Percentiles rank a stretch among this genome's conserved stretches.
These are phyloP conservation scores for Cepaea nemoralis DNA, from an alignment of 1,140 invertebrate genomes.

Conservation along the genomic window DNA sequence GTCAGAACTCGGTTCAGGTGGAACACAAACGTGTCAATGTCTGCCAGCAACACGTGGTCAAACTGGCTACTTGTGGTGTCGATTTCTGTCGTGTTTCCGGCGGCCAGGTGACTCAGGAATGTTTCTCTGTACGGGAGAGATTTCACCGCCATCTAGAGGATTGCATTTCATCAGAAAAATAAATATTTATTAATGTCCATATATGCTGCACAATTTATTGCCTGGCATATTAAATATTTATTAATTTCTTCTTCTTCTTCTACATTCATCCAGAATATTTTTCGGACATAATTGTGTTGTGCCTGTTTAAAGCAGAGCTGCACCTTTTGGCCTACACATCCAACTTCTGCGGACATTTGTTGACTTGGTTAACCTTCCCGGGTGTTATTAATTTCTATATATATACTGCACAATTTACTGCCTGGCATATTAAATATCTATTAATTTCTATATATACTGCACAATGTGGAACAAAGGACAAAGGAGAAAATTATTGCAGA, in stretches of 20 bases:
- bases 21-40: constrained; percentile 60
- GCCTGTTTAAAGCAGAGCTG: too few species aligned
- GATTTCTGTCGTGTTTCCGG: constrained; percentile 23
- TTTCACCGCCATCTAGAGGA: constrained; percentile 65
- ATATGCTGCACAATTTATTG: neutral
- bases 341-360: too few species aligned
- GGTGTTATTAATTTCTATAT: neutral
- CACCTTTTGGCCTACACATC: too few species aligned
- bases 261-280: too few species aligned
- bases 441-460: too few species aligned
- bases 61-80: constrained; percentile 47
- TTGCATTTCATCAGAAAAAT: too few species aligned
- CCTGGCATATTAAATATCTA: too few species aligned
- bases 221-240: neutral
- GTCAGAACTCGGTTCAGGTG: constrained; percentile 56
- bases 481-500: too few species aligned
- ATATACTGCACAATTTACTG: too few species aligned
- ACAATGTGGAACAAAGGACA: too few species aligned
- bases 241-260: neutral
- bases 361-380: too few species aligned
- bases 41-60: constrained; percentile 52
- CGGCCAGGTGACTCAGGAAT: constrained; percentile 58
- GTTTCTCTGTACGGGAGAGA: constrained; percentile 63
- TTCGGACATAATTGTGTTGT: too few species aligned
- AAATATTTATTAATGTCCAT: neutral